Base-by-base conservation (phyloP, 2,113 vertebrate genomes). In the Isichthys henryi region DNA sequence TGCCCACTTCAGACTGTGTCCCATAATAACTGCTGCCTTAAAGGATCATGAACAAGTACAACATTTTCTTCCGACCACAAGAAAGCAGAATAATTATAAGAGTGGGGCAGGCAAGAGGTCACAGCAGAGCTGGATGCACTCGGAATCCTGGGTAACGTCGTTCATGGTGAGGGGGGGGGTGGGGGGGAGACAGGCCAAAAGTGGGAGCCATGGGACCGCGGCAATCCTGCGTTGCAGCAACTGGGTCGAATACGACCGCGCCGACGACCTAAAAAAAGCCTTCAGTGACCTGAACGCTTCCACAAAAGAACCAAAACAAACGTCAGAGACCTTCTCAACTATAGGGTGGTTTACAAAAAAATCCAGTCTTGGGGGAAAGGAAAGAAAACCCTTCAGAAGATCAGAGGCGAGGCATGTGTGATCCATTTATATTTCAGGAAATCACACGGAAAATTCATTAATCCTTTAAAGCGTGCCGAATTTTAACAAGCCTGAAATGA, bases 291-390 rank as follows among this genome's bases (percentile, higher is more conserved):
- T 48, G 82, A 48, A 48, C 2, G 45, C 80, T 84, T 48, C 82
- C 82, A 84, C 82, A 48, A 49, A 87, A 53, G 1, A 53, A 87
- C 49, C 85, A 87, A 87, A 87, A 87, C 85, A 87, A 86, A 86
- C 49, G n/a, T 86, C 84, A 48, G 49, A 52, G 84, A 52, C 23
- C 84, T 52, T n/a, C 48, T 52, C n/a, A 35, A 86, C 49, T 52
- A 35, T 6, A 52, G 39, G 48, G 85, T 31, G 50, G 50, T 86
- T 80, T 80, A 17, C n/a, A 39, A 35, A 52, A 46, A 7, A 86
- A 86, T 50, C 15, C 23, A 52, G 45, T 13, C 27, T 35, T 27
- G 27, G n/a, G 49, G 84, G 35, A 39, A 17, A 87, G 35, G 15
- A 39, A 53, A 87, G 17, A 87, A 87, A 87, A 8, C 50, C 85